Base-by-base conservation (phyloP, 2,888 invertebrate genomes). In the Mystacides longicornis region DNA sequence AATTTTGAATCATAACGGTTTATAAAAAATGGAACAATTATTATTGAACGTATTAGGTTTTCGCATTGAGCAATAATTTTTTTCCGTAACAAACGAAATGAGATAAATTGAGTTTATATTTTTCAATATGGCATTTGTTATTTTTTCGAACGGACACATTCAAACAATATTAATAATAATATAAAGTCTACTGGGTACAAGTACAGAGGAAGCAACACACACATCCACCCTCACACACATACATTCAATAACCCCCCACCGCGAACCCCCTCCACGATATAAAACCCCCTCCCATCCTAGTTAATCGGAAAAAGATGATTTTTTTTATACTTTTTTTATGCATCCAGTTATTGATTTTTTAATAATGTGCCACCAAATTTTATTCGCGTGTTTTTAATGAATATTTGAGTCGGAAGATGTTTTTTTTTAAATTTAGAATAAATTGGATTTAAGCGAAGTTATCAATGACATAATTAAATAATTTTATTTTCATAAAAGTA, bases 31-130 rank as follows among this genome's bases (percentile, higher is more conserved):
- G n/a, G n/a, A n/a, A n/a, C n/a, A n/a, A n/a, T n/a, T n/a, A n/a
- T n/a, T n/a, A n/a, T n/a, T n/a, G n/a, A 16, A 37, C 37, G 16
- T 37, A 37, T 14, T 4, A 3, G 4, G 14, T 37, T 37, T 16
- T 37, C 14, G 4, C 37, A 16, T 7, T 16, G 37, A 14, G 14
- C 3, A 37, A 37, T 37, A 37, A 37, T 37, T 37, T 37, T 37
- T 37, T n/a, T n/a, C 16, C 37, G 37, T 37, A 37, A 16, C 37
- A 37, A 37, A 37, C 37, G 37, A 37, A 37, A 37, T 37, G 37
- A 37, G 37, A 37, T 37, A 37, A 37, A 37, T 37, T 37, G 37
- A 37, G 37, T 37, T 37, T 37, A 37, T 37, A 37, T 37, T 37
- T 37, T 37, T 37, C 37, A 37, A 37, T 37, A 37, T 37, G 37